phyloP scores from a whole-genome alignment of 1,140 invertebrate species.

The Diprion similis region DNA sequence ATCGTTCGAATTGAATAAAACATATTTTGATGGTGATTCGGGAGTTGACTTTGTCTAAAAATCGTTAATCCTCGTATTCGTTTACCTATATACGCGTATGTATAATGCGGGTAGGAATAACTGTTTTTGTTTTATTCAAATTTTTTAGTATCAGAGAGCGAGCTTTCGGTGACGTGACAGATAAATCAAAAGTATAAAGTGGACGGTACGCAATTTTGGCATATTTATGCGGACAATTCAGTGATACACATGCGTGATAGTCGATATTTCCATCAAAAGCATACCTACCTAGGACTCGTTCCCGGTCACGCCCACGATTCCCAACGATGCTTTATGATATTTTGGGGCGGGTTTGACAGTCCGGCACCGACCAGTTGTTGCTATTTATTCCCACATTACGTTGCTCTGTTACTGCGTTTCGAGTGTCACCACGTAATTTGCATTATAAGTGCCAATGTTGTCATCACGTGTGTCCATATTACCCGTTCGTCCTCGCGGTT shows the following conservation, averaged over 20 bases:
- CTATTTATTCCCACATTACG: constrained; percentile 63
- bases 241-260: constrained; percentile 62
- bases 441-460: constrained; percentile 57
- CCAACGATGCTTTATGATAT: constrained; percentile 58
- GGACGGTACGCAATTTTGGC: constrained; percentile 55
- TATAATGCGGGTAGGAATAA: background rate
- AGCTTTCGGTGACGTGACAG: constrained; percentile 10
- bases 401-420: constrained; percentile 58
- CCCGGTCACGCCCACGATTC: constrained; percentile 43
- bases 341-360: constrained; percentile 59
- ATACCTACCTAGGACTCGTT: constrained; percentile 60
- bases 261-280: constrained; percentile 65
- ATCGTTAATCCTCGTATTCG: background rate
- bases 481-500: constrained; percentile 12
- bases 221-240: constrained; percentile 62
- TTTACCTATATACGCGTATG: too few relatives aligned
- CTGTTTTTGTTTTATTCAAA: background rate
- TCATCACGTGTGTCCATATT: constrained; percentile 50
- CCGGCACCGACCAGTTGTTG: constrained; percentile 57
- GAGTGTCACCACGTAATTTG: constrained; percentile 62
- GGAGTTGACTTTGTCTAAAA: too few relatives aligned
- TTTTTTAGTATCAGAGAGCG: background rate
- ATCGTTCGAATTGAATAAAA: too few relatives aligned
- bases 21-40: too few relatives aligned
- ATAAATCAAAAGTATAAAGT: constrained; percentile 62